Evolutionary conservation across 2,113 vertebrate genomes (phyloP).

Genomic region (Eclectus roratus): DNA sequence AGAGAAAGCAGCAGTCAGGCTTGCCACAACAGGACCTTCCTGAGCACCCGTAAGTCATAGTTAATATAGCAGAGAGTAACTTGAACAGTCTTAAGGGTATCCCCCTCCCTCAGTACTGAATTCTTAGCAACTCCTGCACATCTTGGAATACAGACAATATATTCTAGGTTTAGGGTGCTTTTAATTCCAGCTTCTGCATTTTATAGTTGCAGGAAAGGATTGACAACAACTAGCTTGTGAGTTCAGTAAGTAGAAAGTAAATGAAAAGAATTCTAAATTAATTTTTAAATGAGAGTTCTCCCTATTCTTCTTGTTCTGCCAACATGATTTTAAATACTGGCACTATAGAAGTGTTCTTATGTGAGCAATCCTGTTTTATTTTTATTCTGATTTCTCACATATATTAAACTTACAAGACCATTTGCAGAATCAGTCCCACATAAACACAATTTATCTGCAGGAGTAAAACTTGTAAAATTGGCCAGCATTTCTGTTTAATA

Average conservation of each 20-base stretch:
- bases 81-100: background rate
- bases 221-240: background rate
- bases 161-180: background rate
- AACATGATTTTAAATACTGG: background rate
- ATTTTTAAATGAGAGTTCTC: background rate
- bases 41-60: background rate
- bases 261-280: background rate
- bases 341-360: background rate
- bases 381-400: background rate
- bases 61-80: background rate
- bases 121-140: background rate
- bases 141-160: background rate
- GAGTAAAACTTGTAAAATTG: background rate
- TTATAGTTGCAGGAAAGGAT: background rate
- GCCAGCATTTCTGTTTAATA: background rate
- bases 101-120: no score
- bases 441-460: background rate
- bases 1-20: background rate
- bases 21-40: background rate
- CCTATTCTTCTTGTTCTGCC: background rate
- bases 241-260: background rate
- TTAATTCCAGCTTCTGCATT: background rate
- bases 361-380: background rate
- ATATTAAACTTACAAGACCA: background rate
- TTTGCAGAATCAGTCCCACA: background rate